Percentiles rank a stretch among this genome's conserved stretches.
Conservation (phyloP, 2,797 vertebrate species). For the Brotula barbata region DNA sequence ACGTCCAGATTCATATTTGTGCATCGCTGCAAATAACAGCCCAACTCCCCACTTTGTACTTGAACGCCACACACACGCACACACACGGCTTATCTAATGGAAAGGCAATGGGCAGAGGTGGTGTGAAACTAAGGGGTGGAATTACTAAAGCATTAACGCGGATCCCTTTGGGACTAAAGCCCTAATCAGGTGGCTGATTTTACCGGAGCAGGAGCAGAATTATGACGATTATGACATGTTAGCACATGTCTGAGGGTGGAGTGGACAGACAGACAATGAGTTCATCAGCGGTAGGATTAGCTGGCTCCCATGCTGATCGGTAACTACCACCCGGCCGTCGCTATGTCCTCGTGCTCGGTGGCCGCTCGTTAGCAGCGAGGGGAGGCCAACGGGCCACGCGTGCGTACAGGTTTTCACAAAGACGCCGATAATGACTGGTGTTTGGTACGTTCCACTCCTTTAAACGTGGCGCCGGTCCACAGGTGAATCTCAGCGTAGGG, state of each 20-base stretch:
- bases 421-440: not conserved
- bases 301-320: slow-evolving; percentile 89
- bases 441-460: not conserved
- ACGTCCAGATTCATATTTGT: slow-evolving; percentile 43
- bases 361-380: slow-evolving; percentile 68
- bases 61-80: slow-evolving; percentile 4
- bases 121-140: slow-evolving; percentile 86
- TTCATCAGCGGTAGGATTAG: slow-evolving; percentile 95
- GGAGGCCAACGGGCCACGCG: slow-evolving; percentile 53
- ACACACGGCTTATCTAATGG: slow-evolving; percentile 84
- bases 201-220: slow-evolving; percentile 85
- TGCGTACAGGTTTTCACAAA: slow-evolving; percentile 44
- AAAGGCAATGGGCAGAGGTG: slow-evolving; percentile 78
- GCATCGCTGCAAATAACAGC: slow-evolving; percentile 34
- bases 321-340: slow-evolving; percentile 81
- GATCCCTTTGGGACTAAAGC: slow-evolving; percentile 85
- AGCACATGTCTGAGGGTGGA: slow-evolving; percentile 90
- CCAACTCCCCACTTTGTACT: slow-evolving; percentile 15
- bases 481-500: not conserved
- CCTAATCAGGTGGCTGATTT: slow-evolving; percentile 89
- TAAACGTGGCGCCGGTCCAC: too few species aligned
- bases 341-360: slow-evolving; percentile 67
- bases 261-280: slow-evolving; percentile 96
- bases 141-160: slow-evolving; percentile 88
- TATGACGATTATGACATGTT: slow-evolving; percentile 98